These are phyloP conservation scores for Cantharis lateralis DNA, from an alignment of 2,888 invertebrate species.

Conservation along the genomic window DNA sequence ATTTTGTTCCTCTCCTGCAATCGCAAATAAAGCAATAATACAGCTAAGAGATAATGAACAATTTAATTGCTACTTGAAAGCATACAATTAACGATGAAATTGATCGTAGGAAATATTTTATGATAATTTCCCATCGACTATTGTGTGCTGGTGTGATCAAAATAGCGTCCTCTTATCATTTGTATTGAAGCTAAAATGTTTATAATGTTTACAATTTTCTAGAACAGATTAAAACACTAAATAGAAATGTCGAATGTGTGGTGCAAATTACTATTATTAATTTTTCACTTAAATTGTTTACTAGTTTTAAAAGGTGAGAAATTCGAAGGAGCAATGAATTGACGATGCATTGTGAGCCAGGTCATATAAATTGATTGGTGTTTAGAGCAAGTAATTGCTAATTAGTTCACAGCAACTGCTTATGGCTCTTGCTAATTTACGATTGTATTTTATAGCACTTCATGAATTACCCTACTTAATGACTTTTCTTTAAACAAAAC, in stretches of 20 bases:
- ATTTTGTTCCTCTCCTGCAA: not conserved
- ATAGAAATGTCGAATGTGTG: not conserved
- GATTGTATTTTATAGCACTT: constrained; percentile 23
- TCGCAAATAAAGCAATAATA: not conserved
- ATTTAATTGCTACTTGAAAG: not conserved
- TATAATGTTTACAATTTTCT: not conserved
- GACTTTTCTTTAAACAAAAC: constrained; percentile 15
- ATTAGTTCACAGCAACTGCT: constrained; percentile 26
- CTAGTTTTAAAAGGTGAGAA: constrained; percentile 22
- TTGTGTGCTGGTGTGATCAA: not conserved
- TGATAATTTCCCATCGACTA: constrained; percentile 1
- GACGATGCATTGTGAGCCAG: constrained; percentile 22
- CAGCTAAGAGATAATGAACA: not conserved
- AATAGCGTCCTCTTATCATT: not conserved
- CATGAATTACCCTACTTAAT: constrained; percentile 19
- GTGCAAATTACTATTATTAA: constrained; percentile 1
- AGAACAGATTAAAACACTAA: not conserved
- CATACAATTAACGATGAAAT: constrained; percentile 4
- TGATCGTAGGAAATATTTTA: not conserved
- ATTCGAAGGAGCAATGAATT: constrained; percentile 23
- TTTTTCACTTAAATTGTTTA: constrained; percentile 24
- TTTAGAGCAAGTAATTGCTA: constrained; percentile 26
- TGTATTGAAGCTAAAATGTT: not conserved
- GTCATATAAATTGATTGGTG: constrained; percentile 23
- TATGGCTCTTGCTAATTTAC: constrained; percentile 21